A percentile compares a stretch with the other conserved stretches of the same genome.
Conservation (phyloP, 2,888 invertebrate genomes). For the Quadriops clusia region DNA sequence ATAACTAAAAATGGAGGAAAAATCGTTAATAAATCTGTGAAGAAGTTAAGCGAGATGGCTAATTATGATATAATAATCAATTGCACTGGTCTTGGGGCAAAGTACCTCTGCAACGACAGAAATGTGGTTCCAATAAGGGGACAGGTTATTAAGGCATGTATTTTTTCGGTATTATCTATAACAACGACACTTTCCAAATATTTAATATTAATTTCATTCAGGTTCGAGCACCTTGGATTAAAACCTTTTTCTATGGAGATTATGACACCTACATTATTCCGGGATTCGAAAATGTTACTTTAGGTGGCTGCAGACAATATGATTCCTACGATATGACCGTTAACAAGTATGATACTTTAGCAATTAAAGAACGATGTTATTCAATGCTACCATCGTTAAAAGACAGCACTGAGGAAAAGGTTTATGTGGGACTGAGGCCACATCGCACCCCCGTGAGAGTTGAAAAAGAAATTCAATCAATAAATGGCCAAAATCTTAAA, state of each 20-base stretch:
- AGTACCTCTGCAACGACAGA: conserved; percentile 59
- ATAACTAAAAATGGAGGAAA: conserved; percentile 51
- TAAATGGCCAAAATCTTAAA: conserved; percentile 39
- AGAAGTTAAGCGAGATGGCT: conserved; percentile 48
- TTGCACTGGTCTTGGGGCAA: conserved; percentile 78
- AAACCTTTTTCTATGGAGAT: conserved; percentile 78
- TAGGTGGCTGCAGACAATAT: conserved; percentile 79
- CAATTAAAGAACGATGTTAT: conserved; percentile 69
- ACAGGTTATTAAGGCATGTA: conserved; percentile 60
- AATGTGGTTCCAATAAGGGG: conserved; percentile 71
- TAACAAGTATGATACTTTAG: conserved; percentile 59
- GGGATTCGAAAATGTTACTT: conserved; percentile 56
- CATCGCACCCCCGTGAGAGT: conserved; percentile 63
- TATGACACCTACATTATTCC: conserved; percentile 80
- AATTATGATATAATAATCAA: conserved; percentile 68
- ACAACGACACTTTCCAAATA: conserved; percentile 1
- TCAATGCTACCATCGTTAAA: conserved; percentile 59
- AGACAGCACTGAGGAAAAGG: conserved; percentile 45
- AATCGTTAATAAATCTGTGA: conserved; percentile 44
- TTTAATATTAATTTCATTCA: conserved; percentile 23
- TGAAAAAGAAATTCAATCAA: conserved; percentile 45
- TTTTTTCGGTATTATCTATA: conserved; percentile 3
- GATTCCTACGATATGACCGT: conserved; percentile 59
- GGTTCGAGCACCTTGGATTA: conserved; percentile 80
- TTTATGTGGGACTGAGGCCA: conserved; percentile 73